Conservation (phyloP, 1,140 invertebrate species). For the Euborellia annulipes region DNA sequence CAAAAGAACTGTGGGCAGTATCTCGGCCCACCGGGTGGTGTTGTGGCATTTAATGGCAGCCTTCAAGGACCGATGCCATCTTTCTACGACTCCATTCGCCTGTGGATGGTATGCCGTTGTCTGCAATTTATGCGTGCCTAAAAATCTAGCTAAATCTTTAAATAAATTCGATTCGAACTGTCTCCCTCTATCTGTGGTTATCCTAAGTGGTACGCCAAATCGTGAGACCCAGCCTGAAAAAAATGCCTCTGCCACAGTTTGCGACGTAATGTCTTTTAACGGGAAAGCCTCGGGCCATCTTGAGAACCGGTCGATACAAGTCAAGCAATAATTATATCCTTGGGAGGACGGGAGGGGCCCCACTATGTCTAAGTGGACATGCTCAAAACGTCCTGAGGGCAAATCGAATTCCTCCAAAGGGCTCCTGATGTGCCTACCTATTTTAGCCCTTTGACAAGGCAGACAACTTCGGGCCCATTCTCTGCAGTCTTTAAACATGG, state of each 20-base stretch:
- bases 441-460: slow-evolving; percentile 12
- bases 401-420: slow-evolving; percentile 6
- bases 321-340: not conserved
- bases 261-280: not conserved
- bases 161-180: not conserved
- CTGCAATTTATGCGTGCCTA: not conserved
- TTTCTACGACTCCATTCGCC: not conserved
- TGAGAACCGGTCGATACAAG: not conserved
- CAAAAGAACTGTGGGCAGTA: not conserved
- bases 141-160: no score
- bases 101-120: not conserved
- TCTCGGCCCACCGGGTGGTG: not conserved
- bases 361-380: slow-evolving; percentile 15
- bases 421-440: slow-evolving; percentile 11
- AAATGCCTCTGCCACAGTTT: no score
- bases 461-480: slow-evolving; percentile 1
- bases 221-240: not conserved
- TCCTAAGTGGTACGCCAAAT: not conserved
- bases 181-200: not conserved
- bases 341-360: slow-evolving; percentile 13
- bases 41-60: not conserved
- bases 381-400: slow-evolving; percentile 8
- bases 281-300: not conserved
- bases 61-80: not conserved
- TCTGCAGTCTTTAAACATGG: no score